phyloP scores from a whole-genome alignment of 1,140 invertebrate species.

The Sitophilus oryzae region DNA sequence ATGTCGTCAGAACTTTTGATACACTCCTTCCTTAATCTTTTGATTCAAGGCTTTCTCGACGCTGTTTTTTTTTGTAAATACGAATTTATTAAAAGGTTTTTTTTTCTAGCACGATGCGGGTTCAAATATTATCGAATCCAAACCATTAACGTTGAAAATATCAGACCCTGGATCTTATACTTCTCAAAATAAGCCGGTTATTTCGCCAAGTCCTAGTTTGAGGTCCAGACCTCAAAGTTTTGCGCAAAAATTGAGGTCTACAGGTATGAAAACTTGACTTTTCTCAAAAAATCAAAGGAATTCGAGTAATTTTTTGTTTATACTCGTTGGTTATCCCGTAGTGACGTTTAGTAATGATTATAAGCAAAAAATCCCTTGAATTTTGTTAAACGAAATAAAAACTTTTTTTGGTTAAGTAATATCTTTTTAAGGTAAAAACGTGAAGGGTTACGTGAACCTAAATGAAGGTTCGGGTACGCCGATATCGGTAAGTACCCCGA shows the following conservation, averaged over 20 bases:
- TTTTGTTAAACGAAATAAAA: not conserved
- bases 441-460: conserved; percentile 47
- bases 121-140: conserved; percentile 32
- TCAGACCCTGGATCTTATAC: conserved; percentile 36
- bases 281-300: too few species aligned
- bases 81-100: too few species aligned
- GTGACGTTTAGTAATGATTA: not conserved
- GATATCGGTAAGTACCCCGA: conserved; percentile 57
- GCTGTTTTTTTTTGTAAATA: too few species aligned
- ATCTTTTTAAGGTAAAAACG: conserved; percentile 20
- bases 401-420: too few species aligned
- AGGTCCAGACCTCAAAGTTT: conserved; percentile 76
- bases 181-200: conserved; percentile 42
- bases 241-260: conserved; percentile 76
- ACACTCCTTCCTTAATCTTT: too few species aligned
- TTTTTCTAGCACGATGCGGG: too few species aligned
- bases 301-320: too few species aligned
- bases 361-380: not conserved
- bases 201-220: conserved; percentile 59
- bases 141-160: conserved; percentile 42
- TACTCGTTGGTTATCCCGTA: too few species aligned
- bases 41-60: too few species aligned
- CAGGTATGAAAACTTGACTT: conserved; percentile 52
- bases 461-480: conserved; percentile 67
- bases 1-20: too few species aligned